Conservation (phyloP, 1,140 invertebrate genomes). For the Sesamia nonagrioides region DNA sequence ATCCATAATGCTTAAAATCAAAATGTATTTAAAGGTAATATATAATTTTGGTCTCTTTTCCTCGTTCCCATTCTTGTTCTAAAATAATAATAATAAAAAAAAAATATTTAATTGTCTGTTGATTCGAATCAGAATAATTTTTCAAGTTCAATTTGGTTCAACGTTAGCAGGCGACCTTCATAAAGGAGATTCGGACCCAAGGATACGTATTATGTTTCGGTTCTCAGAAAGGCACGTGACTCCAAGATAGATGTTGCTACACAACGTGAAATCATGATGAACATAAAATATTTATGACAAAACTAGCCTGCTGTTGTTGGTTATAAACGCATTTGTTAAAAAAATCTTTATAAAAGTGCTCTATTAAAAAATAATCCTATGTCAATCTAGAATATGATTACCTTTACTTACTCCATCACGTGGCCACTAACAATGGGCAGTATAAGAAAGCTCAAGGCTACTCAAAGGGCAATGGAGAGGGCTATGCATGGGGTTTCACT, state of each 20-base stretch:
- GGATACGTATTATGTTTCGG: not conserved
- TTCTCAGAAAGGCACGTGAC: not conserved
- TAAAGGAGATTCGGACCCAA: not conserved
- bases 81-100: not conserved
- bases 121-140: slow-evolving; percentile 1
- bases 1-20: not conserved
- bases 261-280: not conserved
- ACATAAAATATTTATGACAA: too few species aligned
- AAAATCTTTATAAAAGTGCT: too few species aligned
- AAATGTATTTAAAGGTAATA: not conserved
- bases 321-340: too few species aligned
- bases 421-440: too few species aligned
- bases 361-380: too few species aligned
- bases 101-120: not conserved
- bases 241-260: not conserved
- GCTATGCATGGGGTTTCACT: too few species aligned
- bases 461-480: too few species aligned
- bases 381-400: too few species aligned
- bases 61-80: not conserved
- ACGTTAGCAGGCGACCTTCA: not conserved
- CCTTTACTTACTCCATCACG: too few species aligned
- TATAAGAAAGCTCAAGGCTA: too few species aligned
- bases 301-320: too few species aligned
- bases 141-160: not conserved
- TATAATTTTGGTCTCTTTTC: not conserved